These are phyloP conservation scores for Naja naja DNA, from an alignment of 2,113 vertebrate species.

Conservation along the genomic window DNA sequence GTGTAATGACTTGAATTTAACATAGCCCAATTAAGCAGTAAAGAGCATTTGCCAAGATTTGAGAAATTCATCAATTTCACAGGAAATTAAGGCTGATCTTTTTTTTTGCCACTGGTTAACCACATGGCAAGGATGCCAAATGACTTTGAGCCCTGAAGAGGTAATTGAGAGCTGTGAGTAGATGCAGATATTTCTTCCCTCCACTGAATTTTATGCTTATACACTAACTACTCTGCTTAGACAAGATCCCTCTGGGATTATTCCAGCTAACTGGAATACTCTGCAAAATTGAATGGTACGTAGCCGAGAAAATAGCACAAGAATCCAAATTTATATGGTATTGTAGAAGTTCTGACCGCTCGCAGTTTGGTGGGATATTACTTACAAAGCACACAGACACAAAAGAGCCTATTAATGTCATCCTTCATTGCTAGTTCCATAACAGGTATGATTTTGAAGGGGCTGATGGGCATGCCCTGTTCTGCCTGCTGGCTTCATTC, in stretches of 20 bases:
- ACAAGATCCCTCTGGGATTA: slow-evolving; percentile 24
- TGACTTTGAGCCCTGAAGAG: slow-evolving; percentile 42
- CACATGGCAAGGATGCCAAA: slow-evolving; percentile 64
- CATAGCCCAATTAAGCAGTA: slow-evolving; percentile 72
- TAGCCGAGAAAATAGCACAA: neutral
- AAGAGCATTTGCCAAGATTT: slow-evolving; percentile 57
- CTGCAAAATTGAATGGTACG: slow-evolving; percentile 3
- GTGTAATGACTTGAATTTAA: slow-evolving; percentile 79
- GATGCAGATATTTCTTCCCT: slow-evolving; percentile 46
- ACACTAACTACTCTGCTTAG: slow-evolving; percentile 15
- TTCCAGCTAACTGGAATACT: slow-evolving; percentile 34
- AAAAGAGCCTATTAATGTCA: neutral
- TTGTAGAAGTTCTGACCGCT: neutral
- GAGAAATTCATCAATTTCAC: slow-evolving; percentile 71
- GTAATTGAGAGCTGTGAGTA: slow-evolving; percentile 49
- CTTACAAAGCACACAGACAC: neutral
- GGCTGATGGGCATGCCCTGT: neutral
- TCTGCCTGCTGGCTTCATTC: neutral
- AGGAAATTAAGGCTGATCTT: slow-evolving; percentile 74
- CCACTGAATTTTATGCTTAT: slow-evolving; percentile 18
- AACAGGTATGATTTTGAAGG: neutral
- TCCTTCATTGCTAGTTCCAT: neutral
- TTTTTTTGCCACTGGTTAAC: slow-evolving; percentile 72
- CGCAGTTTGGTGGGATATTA: neutral
- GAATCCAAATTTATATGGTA: neutral